Conservation (phyloP, 1,140 invertebrate genomes). For the Platorchestia sp. region DNA sequence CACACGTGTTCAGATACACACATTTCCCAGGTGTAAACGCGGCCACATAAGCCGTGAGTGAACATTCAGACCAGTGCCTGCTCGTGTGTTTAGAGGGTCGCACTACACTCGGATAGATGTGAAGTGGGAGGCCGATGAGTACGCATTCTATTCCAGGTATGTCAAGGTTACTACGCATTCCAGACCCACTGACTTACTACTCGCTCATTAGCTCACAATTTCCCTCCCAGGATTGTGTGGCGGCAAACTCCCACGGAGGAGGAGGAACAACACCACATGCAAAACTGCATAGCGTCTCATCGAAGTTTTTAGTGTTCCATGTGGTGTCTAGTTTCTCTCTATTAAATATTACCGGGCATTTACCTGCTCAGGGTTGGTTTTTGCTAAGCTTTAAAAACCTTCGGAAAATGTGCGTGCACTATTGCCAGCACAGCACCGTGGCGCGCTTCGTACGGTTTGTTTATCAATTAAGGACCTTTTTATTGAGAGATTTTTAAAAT, state of each 20-base stretch:
- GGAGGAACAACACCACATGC: no score
- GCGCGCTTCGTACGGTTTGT: no score
- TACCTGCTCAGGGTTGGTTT: no score
- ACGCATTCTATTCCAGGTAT: neutral
- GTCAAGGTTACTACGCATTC: conserved; percentile 6
- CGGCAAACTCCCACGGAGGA: neutral
- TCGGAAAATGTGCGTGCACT: no score
- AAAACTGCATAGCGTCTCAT: no score
- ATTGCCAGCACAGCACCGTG: no score
- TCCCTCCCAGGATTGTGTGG: neutral
- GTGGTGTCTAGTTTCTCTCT: no score
- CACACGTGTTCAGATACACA: neutral
- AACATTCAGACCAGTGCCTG: neutral
- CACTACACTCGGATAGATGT: neutral
- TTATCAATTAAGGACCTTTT: no score
- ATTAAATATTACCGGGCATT: no score
- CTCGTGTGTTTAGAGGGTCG: neutral
- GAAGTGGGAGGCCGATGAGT: neutral
- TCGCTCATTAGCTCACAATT: neutral
- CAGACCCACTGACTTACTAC: neutral
- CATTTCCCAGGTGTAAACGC: neutral
- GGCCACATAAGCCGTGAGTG: neutral
- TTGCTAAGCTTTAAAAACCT: no score
- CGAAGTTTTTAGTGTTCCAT: no score
- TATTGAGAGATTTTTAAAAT: no score